phyloP scores from a whole-genome alignment of 2,888 invertebrate genomes.

The Horisme vitalbata region DNA sequence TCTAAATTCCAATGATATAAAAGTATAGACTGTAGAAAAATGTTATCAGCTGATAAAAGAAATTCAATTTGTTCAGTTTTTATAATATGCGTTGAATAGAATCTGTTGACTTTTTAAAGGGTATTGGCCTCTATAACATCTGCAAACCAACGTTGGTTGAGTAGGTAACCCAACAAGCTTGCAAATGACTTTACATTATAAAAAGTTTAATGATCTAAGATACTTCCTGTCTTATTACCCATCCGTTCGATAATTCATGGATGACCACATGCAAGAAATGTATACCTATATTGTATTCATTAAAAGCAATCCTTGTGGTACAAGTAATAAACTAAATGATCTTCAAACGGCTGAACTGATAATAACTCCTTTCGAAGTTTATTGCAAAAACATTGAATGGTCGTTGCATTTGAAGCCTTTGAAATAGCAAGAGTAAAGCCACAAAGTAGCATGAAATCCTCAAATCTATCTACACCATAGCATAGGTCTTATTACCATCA shows the following conservation, averaged over 20 bases:
- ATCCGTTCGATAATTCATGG: conserved; percentile 3
- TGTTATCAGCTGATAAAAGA: too few species aligned
- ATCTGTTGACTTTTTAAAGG: background rate
- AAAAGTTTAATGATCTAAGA: conserved; percentile 27
- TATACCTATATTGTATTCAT: background rate
- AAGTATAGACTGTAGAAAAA: background rate
- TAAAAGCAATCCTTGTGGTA: background rate
- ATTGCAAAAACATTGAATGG: background rate
- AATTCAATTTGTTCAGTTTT: too few species aligned
- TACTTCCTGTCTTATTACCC: conserved; percentile 31
- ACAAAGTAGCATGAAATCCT: conserved; percentile 3
- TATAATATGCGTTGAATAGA: too few species aligned
- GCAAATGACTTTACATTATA: conserved; percentile 15
- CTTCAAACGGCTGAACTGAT: too few species aligned
- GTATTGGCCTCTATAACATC: conserved; percentile 1
- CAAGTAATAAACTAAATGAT: background rate
- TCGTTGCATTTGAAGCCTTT: conserved; percentile 11
- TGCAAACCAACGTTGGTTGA: conserved; percentile 9
- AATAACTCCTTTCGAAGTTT: background rate
- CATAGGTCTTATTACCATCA: too few species aligned
- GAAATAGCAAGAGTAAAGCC: conserved; percentile 6
- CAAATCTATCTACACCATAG: too few species aligned
- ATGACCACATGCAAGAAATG: conserved; percentile 12
- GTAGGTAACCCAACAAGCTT: conserved; percentile 21
- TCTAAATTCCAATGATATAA: conserved; percentile 1